Percentiles rank a stretch among this genome's conserved stretches.
phyloP scores from a whole-genome alignment of 2,797 vertebrate genomes.

The Columba guinea region DNA sequence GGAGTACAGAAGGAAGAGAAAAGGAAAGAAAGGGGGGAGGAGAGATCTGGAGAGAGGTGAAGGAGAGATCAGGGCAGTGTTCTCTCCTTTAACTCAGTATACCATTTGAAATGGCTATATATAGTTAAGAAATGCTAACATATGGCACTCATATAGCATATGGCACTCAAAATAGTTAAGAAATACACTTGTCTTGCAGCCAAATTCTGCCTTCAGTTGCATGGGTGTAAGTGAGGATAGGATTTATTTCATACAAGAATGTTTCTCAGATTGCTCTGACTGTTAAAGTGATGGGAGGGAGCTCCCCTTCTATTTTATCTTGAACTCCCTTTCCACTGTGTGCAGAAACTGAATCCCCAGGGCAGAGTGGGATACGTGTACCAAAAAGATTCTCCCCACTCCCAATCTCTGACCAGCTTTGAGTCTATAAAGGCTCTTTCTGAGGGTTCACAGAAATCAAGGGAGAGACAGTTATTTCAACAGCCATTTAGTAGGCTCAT shows the following conservation, averaged over 20 bases:
- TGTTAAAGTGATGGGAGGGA: slow-evolving; percentile 51
- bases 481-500: not conserved
- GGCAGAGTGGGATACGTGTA: not conserved
- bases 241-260: slow-evolving; percentile 62
- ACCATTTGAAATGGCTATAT: slow-evolving; percentile 59
- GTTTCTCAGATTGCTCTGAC: slow-evolving; percentile 56
- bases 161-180: slow-evolving; percentile 70
- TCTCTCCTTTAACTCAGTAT: not conserved
- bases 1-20: slow-evolving; percentile 20
- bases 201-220: slow-evolving; percentile 67
- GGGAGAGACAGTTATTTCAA: not conserved
- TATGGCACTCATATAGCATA: slow-evolving; percentile 68
- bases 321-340: not conserved
- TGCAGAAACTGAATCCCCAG: not conserved
- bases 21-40: not conserved
- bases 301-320: slow-evolving; percentile 36
- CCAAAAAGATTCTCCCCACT: not conserved
- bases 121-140: slow-evolving; percentile 66
- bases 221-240: slow-evolving; percentile 71
- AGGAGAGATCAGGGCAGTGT: not conserved
- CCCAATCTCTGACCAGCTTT: not conserved
- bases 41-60: slow-evolving; percentile 24
- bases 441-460: not conserved
- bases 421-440: not conserved
- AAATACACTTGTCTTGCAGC: slow-evolving; percentile 67